Base-by-base conservation (phyloP, 2,113 vertebrate species). In the Dolichallabes microphthalmus region DNA sequence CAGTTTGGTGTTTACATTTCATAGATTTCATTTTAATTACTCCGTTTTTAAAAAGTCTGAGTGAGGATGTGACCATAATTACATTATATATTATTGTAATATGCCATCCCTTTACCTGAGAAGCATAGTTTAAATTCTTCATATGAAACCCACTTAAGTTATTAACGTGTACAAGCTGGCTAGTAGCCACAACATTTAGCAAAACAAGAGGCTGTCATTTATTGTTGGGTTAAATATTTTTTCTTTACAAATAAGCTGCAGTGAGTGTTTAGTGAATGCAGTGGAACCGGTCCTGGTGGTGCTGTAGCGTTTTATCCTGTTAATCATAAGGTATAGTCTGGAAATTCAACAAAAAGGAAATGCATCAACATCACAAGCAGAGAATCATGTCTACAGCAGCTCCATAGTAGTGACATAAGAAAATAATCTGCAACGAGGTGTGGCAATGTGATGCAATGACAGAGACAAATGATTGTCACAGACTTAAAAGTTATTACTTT, bases 211-310 rank as follows among this genome's bases (percentile, higher is more conserved):
- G 35, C 13, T 3, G 4, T 74, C 5, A 22, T 75, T 30, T 15
- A 8, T 4, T 20, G n/a, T 20, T 4, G 1, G 9, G 8, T 61
- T 2, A 58, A 17, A 30, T 14, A 15, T 2, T 15, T 19, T 39
- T 69, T 83, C 19, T 77, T 76, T 35, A 32, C 30, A 30, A 64
- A 7, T 25, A 14, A 50, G 60, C 22, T 30, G 4, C 45, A 39
- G 17, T 39, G 14, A 32, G 14, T 30, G n/a, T 53, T 0, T 22
- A 14, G 19, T 61, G 53, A 80, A 85, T 85, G 84, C 55, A 32
- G 77, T 15, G 8, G 53, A 85, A 85, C 77, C 14, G 69, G 84
- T 80, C 11, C n/a, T n/a, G 17, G 64, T 61, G 63, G 64, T 17
- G 27, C 30, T 20, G 25, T 58, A 11, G 12, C 69, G 27, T 74